Conservation (phyloP, 2,113 vertebrate species). For the Mionectes macconnelli region DNA sequence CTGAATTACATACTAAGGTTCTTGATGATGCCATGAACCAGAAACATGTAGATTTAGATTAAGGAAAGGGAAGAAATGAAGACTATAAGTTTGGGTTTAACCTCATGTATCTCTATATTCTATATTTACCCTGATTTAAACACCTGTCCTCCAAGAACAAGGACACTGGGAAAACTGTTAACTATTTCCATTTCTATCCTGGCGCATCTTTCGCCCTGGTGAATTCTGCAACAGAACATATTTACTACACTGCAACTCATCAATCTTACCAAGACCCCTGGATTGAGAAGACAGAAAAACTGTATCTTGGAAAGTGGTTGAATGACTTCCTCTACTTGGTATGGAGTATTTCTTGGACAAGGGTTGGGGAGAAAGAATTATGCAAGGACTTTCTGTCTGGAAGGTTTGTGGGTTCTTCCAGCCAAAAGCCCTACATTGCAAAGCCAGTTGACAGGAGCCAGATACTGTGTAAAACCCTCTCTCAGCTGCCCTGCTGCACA, state of each 20-base stretch:
- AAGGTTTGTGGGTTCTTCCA: neutral
- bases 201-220: slow-evolving; percentile 78
- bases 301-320: slow-evolving; percentile 71
- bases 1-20: neutral
- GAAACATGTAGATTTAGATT: neutral
- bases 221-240: slow-evolving; percentile 67
- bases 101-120: neutral
- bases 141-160: neutral
- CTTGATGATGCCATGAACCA: neutral
- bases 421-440: neutral
- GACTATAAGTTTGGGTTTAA: neutral
- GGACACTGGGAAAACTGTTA: neutral
- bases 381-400: accelerated
- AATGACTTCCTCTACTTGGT: slow-evolving; percentile 78
- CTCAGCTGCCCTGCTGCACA: neutral
- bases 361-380: neutral
- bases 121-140: neutral
- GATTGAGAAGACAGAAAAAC: slow-evolving; percentile 69
- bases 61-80: neutral
- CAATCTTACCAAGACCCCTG: slow-evolving; percentile 66
- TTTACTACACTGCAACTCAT: slow-evolving; percentile 61
- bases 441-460: neutral
- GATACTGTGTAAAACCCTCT: neutral
- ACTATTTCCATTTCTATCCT: neutral
- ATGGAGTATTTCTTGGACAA: neutral